phyloP scores from a whole-genome alignment of 2,113 vertebrate genomes.

The Burhinus bistriatus region DNA sequence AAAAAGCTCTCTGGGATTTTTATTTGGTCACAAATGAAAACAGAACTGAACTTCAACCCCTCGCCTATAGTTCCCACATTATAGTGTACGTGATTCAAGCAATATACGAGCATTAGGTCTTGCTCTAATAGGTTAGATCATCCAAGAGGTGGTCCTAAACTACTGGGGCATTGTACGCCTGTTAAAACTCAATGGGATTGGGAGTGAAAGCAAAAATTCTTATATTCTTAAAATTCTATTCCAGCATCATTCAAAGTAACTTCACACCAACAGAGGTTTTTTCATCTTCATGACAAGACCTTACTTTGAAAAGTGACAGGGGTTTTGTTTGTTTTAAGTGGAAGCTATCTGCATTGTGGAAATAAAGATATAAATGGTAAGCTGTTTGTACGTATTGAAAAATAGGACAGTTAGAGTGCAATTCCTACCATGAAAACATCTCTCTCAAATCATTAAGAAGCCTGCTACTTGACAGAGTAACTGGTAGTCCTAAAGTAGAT shows the following conservation, averaged over 20 bases:
- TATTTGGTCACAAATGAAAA: neutral
- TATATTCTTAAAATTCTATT: neutral
- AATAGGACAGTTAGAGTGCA: neutral
- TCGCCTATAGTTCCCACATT: neutral
- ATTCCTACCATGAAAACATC: neutral
- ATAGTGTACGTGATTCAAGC: fast-evolving
- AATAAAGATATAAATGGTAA: neutral
- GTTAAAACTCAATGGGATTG: neutral
- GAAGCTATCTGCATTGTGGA: neutral
- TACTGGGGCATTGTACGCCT: neutral
- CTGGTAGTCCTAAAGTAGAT: neutral
- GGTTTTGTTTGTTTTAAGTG: neutral
- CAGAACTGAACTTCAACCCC: neutral
- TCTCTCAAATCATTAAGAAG: neutral
- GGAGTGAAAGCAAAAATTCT: neutral
- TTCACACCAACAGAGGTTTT: neutral
- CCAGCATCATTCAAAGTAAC: neutral
- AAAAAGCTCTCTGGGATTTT: neutral
- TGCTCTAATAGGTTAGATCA: neutral
- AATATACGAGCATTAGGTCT: fast-evolving
- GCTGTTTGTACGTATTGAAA: neutral
- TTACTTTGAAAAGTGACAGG: neutral
- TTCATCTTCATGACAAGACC: neutral
- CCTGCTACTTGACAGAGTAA: neutral
- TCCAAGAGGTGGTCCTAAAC: neutral